A percentile compares a stretch with the other conserved stretches of the same genome.
These are phyloP conservation scores for Coleophora deauratella DNA, from an alignment of 2,888 invertebrate genomes.

Conservation along the genomic window DNA sequence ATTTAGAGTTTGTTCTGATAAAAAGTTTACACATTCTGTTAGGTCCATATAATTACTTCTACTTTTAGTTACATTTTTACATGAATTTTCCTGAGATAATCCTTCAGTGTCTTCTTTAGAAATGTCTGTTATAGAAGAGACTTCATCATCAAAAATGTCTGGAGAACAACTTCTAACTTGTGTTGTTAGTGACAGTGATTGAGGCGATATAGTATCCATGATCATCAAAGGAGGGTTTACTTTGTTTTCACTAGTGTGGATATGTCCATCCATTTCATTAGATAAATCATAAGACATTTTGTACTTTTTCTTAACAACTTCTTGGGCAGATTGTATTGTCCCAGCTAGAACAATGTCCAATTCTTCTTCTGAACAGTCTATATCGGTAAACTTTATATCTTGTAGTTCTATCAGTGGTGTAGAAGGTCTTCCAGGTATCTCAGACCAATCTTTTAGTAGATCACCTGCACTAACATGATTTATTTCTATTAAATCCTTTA, in stretches of 20 bases:
- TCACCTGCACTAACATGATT: constrained; percentile 47
- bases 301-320: constrained; percentile 7
- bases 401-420: constrained; percentile 52
- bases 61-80: constrained; percentile 16
- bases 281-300: not conserved
- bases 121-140: constrained; percentile 21
- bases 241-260: not conserved
- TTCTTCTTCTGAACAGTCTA: constrained; percentile 46
- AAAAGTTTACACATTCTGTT: constrained; percentile 31
- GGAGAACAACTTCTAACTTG: constrained; percentile 49
- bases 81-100: constrained; percentile 15
- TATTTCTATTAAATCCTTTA: constrained; percentile 56
- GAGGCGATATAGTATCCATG: constrained; percentile 4
- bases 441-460: constrained; percentile 75
- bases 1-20: constrained; percentile 8
- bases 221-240: not conserved
- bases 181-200: constrained; percentile 7
- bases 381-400: constrained; percentile 39
- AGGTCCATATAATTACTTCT: constrained; percentile 34
- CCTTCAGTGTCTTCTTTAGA: constrained; percentile 13
- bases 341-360: constrained; percentile 54
- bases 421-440: constrained; percentile 76
- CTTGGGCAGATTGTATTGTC: constrained; percentile 31
- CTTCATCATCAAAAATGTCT: constrained; percentile 66
- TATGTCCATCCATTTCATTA: not conserved